These are phyloP conservation scores for Lymantria monacha DNA, from an alignment of 2,888 invertebrate genomes.

Conservation along the genomic window DNA sequence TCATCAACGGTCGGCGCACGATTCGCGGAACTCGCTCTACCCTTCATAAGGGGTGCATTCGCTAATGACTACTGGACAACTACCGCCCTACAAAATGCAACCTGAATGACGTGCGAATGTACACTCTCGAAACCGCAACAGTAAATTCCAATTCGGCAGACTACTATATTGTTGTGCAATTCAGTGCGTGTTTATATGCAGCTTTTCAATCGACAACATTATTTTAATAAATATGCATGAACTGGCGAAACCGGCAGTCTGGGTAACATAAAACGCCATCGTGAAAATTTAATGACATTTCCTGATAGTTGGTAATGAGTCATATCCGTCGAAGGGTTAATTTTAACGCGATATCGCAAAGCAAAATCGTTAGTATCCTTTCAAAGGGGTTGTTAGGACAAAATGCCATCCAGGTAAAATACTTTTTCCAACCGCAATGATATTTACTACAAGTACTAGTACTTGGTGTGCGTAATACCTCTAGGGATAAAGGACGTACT, in stretches of 20 bases:
- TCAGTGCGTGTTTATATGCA: conserved; percentile 79
- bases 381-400: conserved; percentile 38
- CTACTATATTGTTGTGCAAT: conserved; percentile 55
- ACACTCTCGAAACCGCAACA: conserved; percentile 68
- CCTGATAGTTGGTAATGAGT: conserved; percentile 78
- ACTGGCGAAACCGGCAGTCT: conserved; percentile 70
- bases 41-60: conserved; percentile 68
- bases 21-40: conserved; percentile 71
- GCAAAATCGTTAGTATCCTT: conserved; percentile 64
- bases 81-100: conserved; percentile 61
- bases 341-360: conserved; percentile 70
- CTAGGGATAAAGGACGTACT: no score
- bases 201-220: conserved; percentile 80
- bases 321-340: conserved; percentile 78
- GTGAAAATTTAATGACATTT: conserved; percentile 81
- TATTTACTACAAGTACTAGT: no score
- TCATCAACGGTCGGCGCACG: conserved; percentile 50
- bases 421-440: conserved; percentile 14
- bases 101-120: conserved; percentile 57
- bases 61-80: conserved; percentile 74
- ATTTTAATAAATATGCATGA: conserved; percentile 82
- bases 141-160: conserved; percentile 64
- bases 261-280: conserved; percentile 77
- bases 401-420: conserved; percentile 34
- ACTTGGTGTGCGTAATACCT: no score